Conservation (phyloP, 23 tunicate genomes). For the Ciona savignyi region DNA sequence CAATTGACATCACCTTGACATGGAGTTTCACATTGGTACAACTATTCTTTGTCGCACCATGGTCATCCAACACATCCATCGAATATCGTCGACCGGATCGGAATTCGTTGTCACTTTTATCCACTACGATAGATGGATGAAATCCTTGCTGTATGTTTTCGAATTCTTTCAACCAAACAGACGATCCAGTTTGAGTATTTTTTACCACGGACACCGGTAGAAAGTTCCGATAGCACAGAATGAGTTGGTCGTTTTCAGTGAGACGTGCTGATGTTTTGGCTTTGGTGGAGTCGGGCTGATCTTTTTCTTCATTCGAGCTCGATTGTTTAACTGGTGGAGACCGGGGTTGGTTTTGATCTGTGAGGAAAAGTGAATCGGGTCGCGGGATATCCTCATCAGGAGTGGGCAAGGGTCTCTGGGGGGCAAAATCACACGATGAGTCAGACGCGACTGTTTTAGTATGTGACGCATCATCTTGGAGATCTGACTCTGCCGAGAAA, state of each 20-base stretch:
- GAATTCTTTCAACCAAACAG: constrained; percentile 32
- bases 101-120: neutral
- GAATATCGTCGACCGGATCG: constrained; percentile 10
- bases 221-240: neutral
- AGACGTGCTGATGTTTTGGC: neutral
- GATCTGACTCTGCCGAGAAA: constrained; percentile 86
- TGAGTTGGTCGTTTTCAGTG: neutral
- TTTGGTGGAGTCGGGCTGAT: neutral
- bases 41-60: constrained; percentile 9
- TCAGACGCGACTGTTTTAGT: constrained; percentile 1
- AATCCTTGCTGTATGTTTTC: constrained; percentile 21
- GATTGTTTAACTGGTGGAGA: neutral
- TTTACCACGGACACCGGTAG: neutral
- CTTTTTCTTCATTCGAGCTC: neutral
- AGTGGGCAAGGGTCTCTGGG: neutral
- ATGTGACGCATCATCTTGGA: constrained; percentile 16
- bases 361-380: neutral
- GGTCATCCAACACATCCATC: constrained; percentile 16
- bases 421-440: neutral
- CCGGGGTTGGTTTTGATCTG: neutral
- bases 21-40: constrained; percentile 34
- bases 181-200: neutral
- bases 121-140: constrained; percentile 34
- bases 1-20: constrained; percentile 45
- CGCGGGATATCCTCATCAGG: neutral